A percentile compares a stretch with the other conserved stretches of the same genome.
phyloP scores from a whole-genome alignment of 2,797 vertebrate species.

The Xiphophorus birchmanni region DNA sequence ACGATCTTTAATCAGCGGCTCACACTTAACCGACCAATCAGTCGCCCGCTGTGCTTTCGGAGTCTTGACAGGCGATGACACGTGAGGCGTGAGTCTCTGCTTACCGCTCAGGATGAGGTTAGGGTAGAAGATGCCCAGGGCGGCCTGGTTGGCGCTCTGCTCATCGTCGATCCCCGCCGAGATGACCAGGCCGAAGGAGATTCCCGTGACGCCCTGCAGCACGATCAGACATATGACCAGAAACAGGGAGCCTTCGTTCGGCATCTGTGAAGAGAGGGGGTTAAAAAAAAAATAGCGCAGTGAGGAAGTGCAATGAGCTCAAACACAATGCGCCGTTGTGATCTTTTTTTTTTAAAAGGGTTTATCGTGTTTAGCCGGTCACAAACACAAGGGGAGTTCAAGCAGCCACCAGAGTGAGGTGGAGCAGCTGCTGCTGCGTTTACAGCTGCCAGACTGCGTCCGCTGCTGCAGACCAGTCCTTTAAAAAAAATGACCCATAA shows the following conservation, averaged over 20 bases:
- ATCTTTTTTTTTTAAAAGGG: no score
- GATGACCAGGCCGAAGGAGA: slow-evolving; percentile 84
- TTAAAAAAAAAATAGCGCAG: rapidly evolving
- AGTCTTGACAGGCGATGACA: neutral
- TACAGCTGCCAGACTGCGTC: neutral
- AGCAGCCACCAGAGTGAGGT: neutral
- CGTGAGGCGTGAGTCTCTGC: neutral
- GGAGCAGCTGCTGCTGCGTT: slow-evolving; percentile 3
- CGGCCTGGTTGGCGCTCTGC: slow-evolving; percentile 84
- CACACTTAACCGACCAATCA: neutral
- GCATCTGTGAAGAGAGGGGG: slow-evolving; percentile 64
- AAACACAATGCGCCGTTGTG: neutral
- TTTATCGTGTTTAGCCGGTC: neutral
- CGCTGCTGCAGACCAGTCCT: neutral
- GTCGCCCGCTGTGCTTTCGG: slow-evolving; percentile 8
- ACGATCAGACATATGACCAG: slow-evolving; percentile 80
- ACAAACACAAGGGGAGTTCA: no score
- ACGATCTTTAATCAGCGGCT: neutral
- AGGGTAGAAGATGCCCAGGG: slow-evolving; percentile 85
- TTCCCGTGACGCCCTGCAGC: slow-evolving; percentile 81
- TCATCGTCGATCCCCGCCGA: slow-evolving; percentile 84
- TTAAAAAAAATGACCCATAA: slow-evolving; percentile 1
- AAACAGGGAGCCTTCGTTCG: slow-evolving; percentile 81
- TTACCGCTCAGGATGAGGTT: slow-evolving; percentile 84
- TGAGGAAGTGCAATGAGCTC: neutral